Percentiles rank a stretch among this genome's conserved stretches.
Conservation (phyloP, 2,888 invertebrate genomes). For the Nemapogon koenigi region DNA sequence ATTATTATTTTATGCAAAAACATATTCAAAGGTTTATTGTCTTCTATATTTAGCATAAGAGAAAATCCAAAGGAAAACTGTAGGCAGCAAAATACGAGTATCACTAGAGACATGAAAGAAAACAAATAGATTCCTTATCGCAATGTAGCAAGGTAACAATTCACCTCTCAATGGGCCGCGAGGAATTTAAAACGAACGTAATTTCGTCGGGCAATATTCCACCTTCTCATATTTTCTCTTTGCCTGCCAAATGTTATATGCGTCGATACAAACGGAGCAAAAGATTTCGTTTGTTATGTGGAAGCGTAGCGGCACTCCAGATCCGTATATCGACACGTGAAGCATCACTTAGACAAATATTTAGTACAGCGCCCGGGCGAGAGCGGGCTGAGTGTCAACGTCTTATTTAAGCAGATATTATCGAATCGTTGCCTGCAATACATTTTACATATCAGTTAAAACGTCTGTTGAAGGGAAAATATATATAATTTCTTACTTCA, state of each 20-base stretch:
- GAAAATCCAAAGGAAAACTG: no score
- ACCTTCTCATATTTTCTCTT: conserved; percentile 60
- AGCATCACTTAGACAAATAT: conserved; percentile 47
- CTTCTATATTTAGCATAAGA: no score
- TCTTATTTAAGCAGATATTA: no score
- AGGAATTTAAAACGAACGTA: conserved; percentile 60
- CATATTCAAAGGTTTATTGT: no score
- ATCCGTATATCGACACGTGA: conserved; percentile 47
- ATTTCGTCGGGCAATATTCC: conserved; percentile 60
- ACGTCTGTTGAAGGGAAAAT: no score
- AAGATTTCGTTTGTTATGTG: conserved; percentile 61
- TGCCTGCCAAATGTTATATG: conserved; percentile 48
- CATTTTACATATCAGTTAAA: no score
- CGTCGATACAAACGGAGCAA: conserved; percentile 43
- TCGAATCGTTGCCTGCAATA: no score
- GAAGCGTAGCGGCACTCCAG: conserved; percentile 44
- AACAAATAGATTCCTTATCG: conserved; percentile 58
- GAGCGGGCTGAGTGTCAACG: conserved; percentile 5
- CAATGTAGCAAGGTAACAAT: conserved; percentile 58
- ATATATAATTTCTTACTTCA: no score
- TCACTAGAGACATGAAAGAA: conserved; percentile 26
- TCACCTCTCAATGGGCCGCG: conserved; percentile 55
- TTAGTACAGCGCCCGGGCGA: conserved; percentile 26
- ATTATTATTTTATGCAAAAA: no score
- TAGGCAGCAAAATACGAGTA: no score